phyloP scores from a whole-genome alignment of 2,888 invertebrate species.

The Pasiphila rectangulata region DNA sequence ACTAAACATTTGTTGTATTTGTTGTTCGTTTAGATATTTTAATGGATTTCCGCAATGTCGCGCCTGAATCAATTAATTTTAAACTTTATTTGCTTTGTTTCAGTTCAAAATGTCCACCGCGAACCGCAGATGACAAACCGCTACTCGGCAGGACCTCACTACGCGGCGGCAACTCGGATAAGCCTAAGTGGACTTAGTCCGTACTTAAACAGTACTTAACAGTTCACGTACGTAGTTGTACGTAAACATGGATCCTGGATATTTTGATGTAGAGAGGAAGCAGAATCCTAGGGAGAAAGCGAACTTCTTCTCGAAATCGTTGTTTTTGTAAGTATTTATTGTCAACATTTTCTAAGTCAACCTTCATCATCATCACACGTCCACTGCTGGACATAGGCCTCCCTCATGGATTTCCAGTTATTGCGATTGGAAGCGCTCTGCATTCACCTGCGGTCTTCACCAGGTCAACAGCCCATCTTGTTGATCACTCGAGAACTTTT shows the following conservation, averaged over 20 bases:
- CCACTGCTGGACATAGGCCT: too few relatives aligned
- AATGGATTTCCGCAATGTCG: too few relatives aligned
- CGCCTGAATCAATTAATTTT: not conserved
- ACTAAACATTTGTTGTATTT: too few relatives aligned
- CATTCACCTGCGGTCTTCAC: too few relatives aligned
- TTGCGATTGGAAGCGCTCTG: too few relatives aligned
- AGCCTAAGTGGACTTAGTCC: conserved; percentile 19
- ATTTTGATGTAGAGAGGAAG: conserved; percentile 72
- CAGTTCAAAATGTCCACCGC: conserved; percentile 14
- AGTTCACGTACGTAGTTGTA: too few relatives aligned
- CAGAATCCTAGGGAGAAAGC: conserved; percentile 84
- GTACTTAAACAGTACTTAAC: conserved; percentile 15
- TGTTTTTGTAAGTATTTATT: conserved; percentile 37
- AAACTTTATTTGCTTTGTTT: conserved; percentile 10
- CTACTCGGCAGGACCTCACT: not conserved
- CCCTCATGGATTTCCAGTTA: too few relatives aligned
- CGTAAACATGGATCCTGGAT: conserved; percentile 73
- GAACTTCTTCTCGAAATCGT: conserved; percentile 82
- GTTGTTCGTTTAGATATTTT: too few relatives aligned
- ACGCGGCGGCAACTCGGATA: not conserved
- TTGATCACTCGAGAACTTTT: too few relatives aligned
- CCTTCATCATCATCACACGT: too few relatives aligned
- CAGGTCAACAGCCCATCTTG: too few relatives aligned
- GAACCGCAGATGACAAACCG: conserved; percentile 1
- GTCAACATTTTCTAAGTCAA: too few relatives aligned